Conservation (phyloP, 2,888 invertebrate species). For the Amiota mariae region DNA sequence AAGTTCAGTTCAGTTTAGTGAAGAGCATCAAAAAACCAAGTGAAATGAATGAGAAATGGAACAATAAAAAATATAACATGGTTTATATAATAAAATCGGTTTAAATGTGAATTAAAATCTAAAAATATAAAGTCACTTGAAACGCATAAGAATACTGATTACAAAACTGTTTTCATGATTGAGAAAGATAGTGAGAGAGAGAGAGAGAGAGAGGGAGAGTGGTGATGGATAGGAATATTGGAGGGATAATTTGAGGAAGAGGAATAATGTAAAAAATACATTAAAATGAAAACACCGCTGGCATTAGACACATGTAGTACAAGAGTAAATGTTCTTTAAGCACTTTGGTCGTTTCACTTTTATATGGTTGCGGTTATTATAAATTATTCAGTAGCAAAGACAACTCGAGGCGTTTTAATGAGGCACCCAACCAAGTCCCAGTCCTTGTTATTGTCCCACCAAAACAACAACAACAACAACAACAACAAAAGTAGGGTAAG, state of each 20-base stretch:
- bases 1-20: no score
- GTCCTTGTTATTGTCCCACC: not conserved
- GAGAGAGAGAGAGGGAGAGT: no score
- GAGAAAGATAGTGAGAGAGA: no score
- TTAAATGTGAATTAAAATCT: constrained; percentile 4
- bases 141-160: no score
- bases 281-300: not conserved
- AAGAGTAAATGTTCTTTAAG: not conserved
- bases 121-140: not conserved
- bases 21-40: no score
- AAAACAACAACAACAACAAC: no score
- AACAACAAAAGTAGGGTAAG: not conserved
- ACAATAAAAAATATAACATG: no score
- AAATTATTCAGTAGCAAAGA: constrained; percentile 62
- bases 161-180: no score
- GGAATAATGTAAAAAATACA: not conserved
- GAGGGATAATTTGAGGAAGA: no score
- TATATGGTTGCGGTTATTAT: constrained; percentile 48
- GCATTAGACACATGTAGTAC: not conserved
- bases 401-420: constrained; percentile 60
- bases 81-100: constrained; percentile 7
- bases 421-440: constrained; percentile 56
- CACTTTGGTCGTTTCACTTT: constrained; percentile 4
- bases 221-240: no score
- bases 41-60: no score